Percentiles rank a stretch among this genome's conserved stretches.
These are phyloP conservation scores for Idaea dimidiata DNA, from an alignment of 2,888 invertebrate species.

Conservation along the genomic window DNA sequence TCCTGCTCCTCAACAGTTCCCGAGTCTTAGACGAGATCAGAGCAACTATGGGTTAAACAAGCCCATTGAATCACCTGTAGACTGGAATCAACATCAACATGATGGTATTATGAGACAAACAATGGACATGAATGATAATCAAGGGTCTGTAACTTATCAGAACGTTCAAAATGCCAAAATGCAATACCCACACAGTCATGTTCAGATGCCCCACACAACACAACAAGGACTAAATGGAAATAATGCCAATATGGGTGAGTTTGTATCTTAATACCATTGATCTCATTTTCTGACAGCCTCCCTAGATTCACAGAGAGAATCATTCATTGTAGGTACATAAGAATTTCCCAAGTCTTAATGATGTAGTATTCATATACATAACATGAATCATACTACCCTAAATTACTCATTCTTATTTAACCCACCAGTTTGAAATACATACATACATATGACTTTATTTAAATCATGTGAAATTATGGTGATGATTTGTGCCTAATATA, in stretches of 20 bases:
- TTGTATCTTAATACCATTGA: background rate
- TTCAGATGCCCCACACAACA: conserved; percentile 51
- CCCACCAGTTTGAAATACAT: background rate
- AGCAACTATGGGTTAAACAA: conserved; percentile 68
- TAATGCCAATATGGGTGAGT: conserved; percentile 61
- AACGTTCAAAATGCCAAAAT: conserved; percentile 74
- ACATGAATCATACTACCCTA: background rate
- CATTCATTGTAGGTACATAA: conserved; percentile 3
- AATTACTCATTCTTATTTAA: background rate
- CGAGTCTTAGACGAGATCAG: conserved; percentile 67
- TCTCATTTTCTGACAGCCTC: too few relatives aligned
- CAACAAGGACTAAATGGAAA: conserved; percentile 72
- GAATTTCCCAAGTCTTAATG: background rate
- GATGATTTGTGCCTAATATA: background rate
- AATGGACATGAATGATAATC: conserved; percentile 72
- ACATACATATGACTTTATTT: background rate
- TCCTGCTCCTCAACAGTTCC: conserved; percentile 72
- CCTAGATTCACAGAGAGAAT: background rate
- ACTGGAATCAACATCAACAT: conserved; percentile 71
- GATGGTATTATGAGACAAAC: conserved; percentile 60
- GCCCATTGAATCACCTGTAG: conserved; percentile 70
- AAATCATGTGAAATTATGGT: background rate
- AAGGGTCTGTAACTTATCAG: conserved; percentile 69
- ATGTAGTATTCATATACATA: background rate
- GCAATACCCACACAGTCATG: conserved; percentile 71